These are phyloP conservation scores for Athene noctua DNA, from an alignment of 2,113 vertebrate species.

Conservation along the genomic window DNA sequence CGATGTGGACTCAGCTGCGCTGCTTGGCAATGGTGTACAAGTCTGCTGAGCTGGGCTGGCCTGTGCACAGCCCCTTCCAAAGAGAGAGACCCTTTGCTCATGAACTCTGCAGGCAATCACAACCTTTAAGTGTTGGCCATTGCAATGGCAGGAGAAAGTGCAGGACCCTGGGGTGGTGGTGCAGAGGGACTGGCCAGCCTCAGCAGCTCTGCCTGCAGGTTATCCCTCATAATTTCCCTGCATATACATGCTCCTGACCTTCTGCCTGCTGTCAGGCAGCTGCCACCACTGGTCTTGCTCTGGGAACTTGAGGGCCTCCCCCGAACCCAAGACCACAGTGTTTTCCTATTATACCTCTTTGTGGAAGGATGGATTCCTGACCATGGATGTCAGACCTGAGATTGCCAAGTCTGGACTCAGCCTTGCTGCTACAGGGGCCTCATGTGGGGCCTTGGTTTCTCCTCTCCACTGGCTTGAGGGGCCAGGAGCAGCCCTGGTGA, in stretches of 20 bases:
- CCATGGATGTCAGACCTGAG: background rate
- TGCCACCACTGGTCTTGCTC: background rate
- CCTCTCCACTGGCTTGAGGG: background rate
- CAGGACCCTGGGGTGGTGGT: accelerated
- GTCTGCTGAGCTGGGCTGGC: background rate
- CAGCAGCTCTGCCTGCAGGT: background rate
- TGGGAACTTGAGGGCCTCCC: background rate
- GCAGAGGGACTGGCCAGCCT: background rate
- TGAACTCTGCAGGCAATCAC: background rate
- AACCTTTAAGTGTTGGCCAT: background rate
- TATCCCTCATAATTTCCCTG: accelerated
- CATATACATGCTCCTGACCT: background rate
- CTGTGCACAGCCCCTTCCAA: background rate
- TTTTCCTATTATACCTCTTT: background rate
- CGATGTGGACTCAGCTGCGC: accelerated
- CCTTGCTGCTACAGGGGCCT: background rate
- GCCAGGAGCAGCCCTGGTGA: background rate
- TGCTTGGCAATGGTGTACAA: background rate
- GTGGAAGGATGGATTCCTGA: background rate
- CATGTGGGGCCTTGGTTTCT: background rate
- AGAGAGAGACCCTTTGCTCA: background rate
- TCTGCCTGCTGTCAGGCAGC: background rate
- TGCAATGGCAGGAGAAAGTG: accelerated
- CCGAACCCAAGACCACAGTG: background rate
- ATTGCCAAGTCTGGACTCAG: background rate